phyloP scores from a whole-genome alignment of 1,140 invertebrate species.

The Rhyacophila brunnea region DNA sequence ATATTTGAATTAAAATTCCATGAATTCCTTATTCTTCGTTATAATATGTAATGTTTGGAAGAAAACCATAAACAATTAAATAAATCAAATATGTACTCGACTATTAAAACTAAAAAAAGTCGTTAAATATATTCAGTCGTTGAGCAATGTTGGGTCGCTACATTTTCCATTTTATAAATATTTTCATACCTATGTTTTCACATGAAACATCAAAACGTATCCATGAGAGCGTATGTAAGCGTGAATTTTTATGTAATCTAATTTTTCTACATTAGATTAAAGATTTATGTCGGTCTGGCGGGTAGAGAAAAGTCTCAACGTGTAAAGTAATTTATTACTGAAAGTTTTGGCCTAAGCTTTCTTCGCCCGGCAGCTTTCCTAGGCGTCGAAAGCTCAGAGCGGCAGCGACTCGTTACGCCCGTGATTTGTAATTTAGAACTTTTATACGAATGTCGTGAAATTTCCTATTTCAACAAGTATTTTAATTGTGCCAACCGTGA shows the following conservation, averaged over 20 bases:
- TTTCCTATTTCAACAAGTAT: slow-evolving; percentile 20
- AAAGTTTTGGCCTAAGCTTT: slow-evolving; percentile 28
- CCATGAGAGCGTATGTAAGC: not conserved
- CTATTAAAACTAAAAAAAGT: too few species aligned
- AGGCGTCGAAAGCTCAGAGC: slow-evolving; percentile 27
- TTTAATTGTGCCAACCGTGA: slow-evolving; percentile 14
- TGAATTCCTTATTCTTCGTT: too few species aligned
- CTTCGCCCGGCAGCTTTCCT: slow-evolving; percentile 2
- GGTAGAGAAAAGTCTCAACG: slow-evolving; percentile 18
- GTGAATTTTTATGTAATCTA: slow-evolving; percentile 26
- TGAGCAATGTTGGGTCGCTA: too few species aligned
- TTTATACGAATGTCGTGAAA: slow-evolving; percentile 24
- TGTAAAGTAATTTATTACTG: slow-evolving; percentile 33
- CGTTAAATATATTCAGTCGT: too few species aligned
- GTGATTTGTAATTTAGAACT: slow-evolving; percentile 34
- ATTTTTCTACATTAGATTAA: slow-evolving; percentile 35
- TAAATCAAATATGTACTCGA: too few species aligned
- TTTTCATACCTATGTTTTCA: too few species aligned
- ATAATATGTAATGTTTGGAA: too few species aligned
- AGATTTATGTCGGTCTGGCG: slow-evolving; percentile 31
- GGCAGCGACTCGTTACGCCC: slow-evolving; percentile 28
- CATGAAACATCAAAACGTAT: too few species aligned
- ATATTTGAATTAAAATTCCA: too few species aligned
- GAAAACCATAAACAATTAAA: too few species aligned
- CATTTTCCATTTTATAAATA: too few species aligned